Evolutionary conservation across 2,113 vertebrate genomes (phyloP), one percentile per base, ranked within the genome.

Genomic region (Peromyscus californicus): DNA sequence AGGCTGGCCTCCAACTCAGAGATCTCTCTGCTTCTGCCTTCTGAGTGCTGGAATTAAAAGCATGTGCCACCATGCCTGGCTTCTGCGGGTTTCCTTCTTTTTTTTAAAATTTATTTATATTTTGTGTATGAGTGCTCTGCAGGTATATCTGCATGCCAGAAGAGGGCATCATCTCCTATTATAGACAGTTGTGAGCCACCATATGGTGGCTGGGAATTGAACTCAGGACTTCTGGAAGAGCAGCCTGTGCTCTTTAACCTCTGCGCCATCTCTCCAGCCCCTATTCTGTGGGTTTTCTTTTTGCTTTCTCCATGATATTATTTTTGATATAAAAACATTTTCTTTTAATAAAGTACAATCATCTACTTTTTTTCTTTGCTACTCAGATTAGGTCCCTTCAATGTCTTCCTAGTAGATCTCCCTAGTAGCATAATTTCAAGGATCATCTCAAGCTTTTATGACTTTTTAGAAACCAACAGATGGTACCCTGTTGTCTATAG

Each of bases 401-500:
- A 93, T 61, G 24, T 85, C 69, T 85, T 90, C 19, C 24, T 93
- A 61, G 11, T 42, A 69, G 16, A 36, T 51, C 42, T 69, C 42
- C 59, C 51, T 89, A 74, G 54, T 24, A 69, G 93, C 31, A 87
- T 90, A 85, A 33, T 85, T 84, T 93, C 59, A 79, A 90, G n/a
- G n/a, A 84, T 26, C n/a, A 84, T 36, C 13, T 26, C 39, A 61
- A 78, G 39, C 26, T 67, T 76, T 84, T 59, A 84, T 36, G 69
- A 85, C 67, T 92, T 10, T 88, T 89, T 67, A 85, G 87, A 93
- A 93, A 51, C 51, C 33, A 86, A 69, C 48, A 69, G n/a, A 90
- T 93, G 69, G 24, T 72, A 87, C 19, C 10, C 51, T 31, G 42
- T 63, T 86, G 9, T 93, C 84, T 63, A 5, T 45, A 74, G 75